Base-by-base conservation (phyloP, 1,140 invertebrate genomes). In the Magallana ariakensis region DNA sequence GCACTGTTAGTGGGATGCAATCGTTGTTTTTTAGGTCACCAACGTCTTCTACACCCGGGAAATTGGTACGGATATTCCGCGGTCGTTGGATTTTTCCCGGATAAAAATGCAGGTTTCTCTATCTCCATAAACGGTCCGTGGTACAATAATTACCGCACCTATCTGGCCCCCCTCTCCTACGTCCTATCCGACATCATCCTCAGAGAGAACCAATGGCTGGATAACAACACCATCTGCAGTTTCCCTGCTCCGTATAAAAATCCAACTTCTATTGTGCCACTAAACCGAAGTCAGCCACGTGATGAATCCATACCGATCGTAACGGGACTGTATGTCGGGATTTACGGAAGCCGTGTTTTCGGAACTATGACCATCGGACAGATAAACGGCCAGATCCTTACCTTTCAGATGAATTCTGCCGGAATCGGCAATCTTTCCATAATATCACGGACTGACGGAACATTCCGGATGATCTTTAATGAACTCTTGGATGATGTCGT, bases 111-210 rank as follows among this genome's bases (percentile, higher is more conserved):
- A 9, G 66, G 66, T 15, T 75, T 75, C 26, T 19, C 33, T 6
- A 75, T 75, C 19, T 16, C 80, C 15, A 54, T 82, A 16, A 82
- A 82, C 54, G 80, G 80, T 10, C 80, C 80, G 15, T 82, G 80
- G 80, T 56, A 54, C 19, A 54, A 16, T 11, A 19, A 82, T n/a
- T 82, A 55, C 16, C n/a, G 16, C 0, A 11, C 13, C 54, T 11
- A 53, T 56, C 6, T 82, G 9, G 80, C 55, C 5, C 80, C 33
- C 10, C 13, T 82, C 2, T 55, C 80, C 6, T 82, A 82, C 33
- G 80, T 82, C 16, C 46, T 82, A 6, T 82, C 80, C 10, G 80
- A 82, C 80, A 82, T 82, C 54, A n/a, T 82, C n/a, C 19, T 82
- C 6, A 19, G 55, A 9, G 80, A 82, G 7, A 82, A 9, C 9